Conservation (phyloP, 53 echinoderm and acorn worm species). For the Astropecten irregularis region DNA sequence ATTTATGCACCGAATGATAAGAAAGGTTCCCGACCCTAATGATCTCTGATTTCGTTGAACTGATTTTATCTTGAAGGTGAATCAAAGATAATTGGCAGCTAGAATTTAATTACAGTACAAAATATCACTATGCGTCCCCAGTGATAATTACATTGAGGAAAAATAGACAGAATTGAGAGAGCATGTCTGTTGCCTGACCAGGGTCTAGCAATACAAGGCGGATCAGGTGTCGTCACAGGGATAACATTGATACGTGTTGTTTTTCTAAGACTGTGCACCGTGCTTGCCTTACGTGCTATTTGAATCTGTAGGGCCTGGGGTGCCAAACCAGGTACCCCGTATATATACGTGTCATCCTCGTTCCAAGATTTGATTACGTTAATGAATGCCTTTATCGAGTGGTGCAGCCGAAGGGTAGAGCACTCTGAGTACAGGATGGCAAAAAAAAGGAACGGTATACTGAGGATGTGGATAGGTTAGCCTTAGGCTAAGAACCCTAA, state of each 20-base stretch:
- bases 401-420: constrained; percentile 35
- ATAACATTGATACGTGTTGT: constrained; percentile 51
- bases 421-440: constrained; percentile 15
- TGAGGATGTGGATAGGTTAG: background rate
- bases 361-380: constrained; percentile 51
- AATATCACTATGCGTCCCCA: too few species aligned
- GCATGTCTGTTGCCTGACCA: too few species aligned
- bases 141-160: too few species aligned
- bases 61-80: too few species aligned
- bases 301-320: constrained; percentile 14
- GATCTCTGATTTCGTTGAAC: too few species aligned
- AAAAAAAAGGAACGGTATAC: background rate
- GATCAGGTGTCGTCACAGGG: constrained; percentile 22
- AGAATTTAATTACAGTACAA: too few species aligned
- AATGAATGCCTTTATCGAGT: constrained; percentile 61
- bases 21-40: too few species aligned
- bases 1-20: too few species aligned
- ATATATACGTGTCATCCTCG: constrained; percentile 30
- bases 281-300: constrained; percentile 14
- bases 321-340: too few species aligned
- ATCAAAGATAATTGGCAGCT: too few species aligned
- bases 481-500: constrained; percentile 14
- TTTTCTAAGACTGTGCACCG: constrained; percentile 24
- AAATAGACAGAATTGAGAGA: too few species aligned
- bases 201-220: background rate